These are phyloP conservation scores for Terrapene triunguis DNA, from an alignment of 2,113 vertebrate genomes.

Conservation along the genomic window DNA sequence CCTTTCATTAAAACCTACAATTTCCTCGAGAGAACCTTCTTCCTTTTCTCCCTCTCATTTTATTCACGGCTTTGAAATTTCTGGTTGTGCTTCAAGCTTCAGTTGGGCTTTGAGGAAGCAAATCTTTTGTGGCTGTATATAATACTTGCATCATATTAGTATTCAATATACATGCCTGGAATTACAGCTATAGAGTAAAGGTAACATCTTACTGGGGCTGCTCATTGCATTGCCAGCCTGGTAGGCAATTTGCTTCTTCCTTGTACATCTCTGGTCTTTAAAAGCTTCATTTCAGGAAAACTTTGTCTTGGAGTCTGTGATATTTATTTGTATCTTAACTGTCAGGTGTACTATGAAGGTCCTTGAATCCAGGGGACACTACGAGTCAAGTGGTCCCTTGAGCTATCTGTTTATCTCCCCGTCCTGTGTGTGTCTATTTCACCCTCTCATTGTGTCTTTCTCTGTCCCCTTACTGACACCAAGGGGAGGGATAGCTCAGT, in stretches of 20 bases:
- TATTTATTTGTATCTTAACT: neutral
- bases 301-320: neutral
- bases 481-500: too few relatives aligned
- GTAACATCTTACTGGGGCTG: neutral
- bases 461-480: neutral
- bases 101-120: neutral
- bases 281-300: rapidly evolving
- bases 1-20: neutral
- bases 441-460: rapidly evolving
- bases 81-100: neutral
- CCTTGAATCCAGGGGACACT: rapidly evolving
- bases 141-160: neutral
- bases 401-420: rapidly evolving
- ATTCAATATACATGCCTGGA: rapidly evolving
- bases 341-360: neutral
- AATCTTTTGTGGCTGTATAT: neutral
- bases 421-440: neutral
- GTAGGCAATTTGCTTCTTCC: rapidly evolving
- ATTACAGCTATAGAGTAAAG: neutral
- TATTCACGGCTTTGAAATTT: conserved; percentile 9
- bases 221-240: neutral
- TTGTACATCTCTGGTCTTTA: neutral
- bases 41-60: neutral
- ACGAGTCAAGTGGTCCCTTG: rapidly evolving
- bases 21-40: neutral